These are phyloP conservation scores for Amblyteles armatorius DNA, from an alignment of 2,888 invertebrate species.

Conservation along the genomic window DNA sequence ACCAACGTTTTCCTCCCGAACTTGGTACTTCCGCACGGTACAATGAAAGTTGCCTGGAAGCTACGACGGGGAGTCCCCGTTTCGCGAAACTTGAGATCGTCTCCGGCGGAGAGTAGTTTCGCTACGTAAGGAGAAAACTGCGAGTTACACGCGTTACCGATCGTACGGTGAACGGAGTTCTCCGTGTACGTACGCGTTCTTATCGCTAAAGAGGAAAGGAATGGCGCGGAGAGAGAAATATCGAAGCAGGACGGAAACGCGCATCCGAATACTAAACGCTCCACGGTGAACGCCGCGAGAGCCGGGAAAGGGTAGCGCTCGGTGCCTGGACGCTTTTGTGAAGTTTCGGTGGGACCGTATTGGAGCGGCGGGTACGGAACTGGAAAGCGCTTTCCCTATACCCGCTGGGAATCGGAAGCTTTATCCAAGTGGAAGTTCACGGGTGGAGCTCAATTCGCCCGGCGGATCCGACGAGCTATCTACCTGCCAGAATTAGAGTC, in stretches of 20 bases:
- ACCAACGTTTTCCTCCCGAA: constrained; percentile 15
- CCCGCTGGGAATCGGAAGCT: not conserved
- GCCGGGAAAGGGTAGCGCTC: not conserved
- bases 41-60: constrained; percentile 28
- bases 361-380: not conserved
- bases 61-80: constrained; percentile 14
- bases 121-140: constrained; percentile 22
- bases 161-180: not conserved
- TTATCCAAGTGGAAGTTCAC: constrained; percentile 38
- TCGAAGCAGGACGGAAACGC: constrained; percentile 34
- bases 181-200: not conserved
- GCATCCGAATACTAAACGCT: constrained; percentile 47
- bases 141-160: constrained; percentile 7
- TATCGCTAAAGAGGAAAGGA: constrained; percentile 53
- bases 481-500: not conserved
- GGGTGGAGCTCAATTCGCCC: constrained; percentile 4
- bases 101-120: not conserved
- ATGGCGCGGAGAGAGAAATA: not conserved
- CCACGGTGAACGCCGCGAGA: not conserved
- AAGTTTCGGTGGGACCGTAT: constrained; percentile 16
- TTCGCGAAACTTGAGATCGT: constrained; percentile 6
- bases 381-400: constrained; percentile 33
- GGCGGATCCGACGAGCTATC: not conserved
- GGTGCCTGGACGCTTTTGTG: not conserved
- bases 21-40: not conserved